Conservation (phyloP, 2,113 vertebrate species). For the Formicarius rufipectus region DNA sequence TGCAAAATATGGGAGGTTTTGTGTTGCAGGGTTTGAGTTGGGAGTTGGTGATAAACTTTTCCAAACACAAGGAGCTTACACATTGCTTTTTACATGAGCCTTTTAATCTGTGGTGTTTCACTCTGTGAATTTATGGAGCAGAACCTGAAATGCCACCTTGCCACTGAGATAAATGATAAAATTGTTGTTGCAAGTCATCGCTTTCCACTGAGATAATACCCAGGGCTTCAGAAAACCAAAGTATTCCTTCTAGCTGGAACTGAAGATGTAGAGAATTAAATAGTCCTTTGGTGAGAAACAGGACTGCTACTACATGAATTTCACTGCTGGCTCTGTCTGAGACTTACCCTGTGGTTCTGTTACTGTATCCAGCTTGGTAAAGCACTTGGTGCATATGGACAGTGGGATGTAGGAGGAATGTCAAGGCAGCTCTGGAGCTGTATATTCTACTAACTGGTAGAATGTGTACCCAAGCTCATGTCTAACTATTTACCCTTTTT, state of each 20-base stretch:
- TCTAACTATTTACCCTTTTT: not conserved
- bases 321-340: not conserved
- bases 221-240: not conserved
- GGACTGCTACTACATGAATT: not conserved
- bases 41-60: not conserved
- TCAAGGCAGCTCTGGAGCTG: not conserved
- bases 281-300: not conserved
- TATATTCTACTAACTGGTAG: accelerated
- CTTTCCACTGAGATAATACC: not conserved
- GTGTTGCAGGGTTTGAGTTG: not conserved
- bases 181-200: not conserved
- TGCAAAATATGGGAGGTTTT: not conserved
- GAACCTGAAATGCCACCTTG: not conserved
- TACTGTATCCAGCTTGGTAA: not conserved
- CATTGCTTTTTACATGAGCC: accelerated
- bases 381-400: not conserved
- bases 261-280: not conserved
- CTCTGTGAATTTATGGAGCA: not conserved
- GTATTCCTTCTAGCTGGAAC: not conserved
- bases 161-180: not conserved
- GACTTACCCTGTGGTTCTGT: accelerated
- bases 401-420: accelerated
- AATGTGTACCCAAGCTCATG: not conserved
- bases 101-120: not conserved
- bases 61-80: not conserved